Percentiles rank a stretch among this genome's conserved stretches.
Evolutionary conservation across 2,797 vertebrate species (phyloP).

Genomic region (Monodelphis domestica): DNA sequence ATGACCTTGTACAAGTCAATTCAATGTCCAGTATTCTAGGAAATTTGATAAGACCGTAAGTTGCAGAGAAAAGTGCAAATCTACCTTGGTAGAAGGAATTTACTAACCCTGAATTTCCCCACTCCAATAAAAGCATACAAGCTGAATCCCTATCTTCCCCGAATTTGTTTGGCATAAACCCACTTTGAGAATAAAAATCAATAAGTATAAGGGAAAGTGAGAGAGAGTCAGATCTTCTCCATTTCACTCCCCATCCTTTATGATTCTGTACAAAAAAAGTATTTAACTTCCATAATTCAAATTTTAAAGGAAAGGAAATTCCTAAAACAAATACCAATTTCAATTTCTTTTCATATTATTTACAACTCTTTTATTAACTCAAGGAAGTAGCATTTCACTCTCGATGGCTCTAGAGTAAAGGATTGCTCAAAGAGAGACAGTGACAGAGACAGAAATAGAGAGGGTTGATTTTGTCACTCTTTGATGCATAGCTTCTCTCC

Average conservation of each 20-base stretch:
- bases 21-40: background rate
- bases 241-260: no score
- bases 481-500: background rate
- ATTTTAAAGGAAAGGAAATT: conserved; percentile 22
- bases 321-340: background rate
- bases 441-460: background rate
- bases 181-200: conserved; percentile 48
- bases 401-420: background rate
- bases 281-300: background rate
- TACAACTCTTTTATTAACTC: background rate
- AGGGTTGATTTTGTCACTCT: background rate
- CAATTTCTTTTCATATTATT: conserved; percentile 23
- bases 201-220: conserved; percentile 17
- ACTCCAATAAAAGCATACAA: background rate
- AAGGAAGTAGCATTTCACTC: background rate
- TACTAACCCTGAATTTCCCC: background rate
- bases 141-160: no score
- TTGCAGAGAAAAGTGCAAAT: background rate
- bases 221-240: background rate
- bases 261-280: background rate
- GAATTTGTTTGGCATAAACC: conserved; percentile 8
- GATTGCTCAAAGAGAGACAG: background rate
- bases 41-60: background rate
- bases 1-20: background rate
- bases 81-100: background rate